Evolutionary conservation across 2,797 vertebrate species (phyloP).

Genomic region (Falco rusticolus): DNA sequence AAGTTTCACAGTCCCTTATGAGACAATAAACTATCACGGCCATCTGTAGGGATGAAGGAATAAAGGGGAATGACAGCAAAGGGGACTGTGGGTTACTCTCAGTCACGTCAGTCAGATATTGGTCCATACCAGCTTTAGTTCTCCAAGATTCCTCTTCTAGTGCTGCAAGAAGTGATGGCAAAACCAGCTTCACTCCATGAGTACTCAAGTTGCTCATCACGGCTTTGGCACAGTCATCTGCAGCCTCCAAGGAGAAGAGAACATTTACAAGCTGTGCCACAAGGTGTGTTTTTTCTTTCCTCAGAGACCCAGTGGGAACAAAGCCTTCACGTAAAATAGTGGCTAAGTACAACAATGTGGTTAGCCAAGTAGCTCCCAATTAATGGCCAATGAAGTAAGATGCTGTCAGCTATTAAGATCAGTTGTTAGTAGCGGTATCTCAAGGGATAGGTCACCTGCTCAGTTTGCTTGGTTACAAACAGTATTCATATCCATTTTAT

Average conservation of each 20-base stretch:
- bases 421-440: background rate
- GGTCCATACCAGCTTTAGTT: conserved; percentile 92
- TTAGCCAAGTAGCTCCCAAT: background rate
- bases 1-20: background rate
- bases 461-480: background rate
- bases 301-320: background rate
- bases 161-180: conserved; percentile 93
- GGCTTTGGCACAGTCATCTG: conserved; percentile 98
- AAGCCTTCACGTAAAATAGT: background rate
- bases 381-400: background rate
- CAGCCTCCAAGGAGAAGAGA: conserved; percentile 84
- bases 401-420: conserved; percentile 5
- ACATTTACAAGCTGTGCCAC: conserved; percentile 33
- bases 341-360: background rate
- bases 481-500: background rate
- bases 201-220: conserved; percentile 99
- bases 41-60: background rate
- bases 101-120: background rate
- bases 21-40: background rate
- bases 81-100: background rate
- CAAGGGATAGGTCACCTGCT: background rate
- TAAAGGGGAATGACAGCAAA: background rate
- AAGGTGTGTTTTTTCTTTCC: background rate
- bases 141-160: conserved; percentile 98
- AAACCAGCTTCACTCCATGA: conserved; percentile 96